phyloP scores from a whole-genome alignment of 1,140 invertebrate genomes.

The Bactericera cockerelli region DNA sequence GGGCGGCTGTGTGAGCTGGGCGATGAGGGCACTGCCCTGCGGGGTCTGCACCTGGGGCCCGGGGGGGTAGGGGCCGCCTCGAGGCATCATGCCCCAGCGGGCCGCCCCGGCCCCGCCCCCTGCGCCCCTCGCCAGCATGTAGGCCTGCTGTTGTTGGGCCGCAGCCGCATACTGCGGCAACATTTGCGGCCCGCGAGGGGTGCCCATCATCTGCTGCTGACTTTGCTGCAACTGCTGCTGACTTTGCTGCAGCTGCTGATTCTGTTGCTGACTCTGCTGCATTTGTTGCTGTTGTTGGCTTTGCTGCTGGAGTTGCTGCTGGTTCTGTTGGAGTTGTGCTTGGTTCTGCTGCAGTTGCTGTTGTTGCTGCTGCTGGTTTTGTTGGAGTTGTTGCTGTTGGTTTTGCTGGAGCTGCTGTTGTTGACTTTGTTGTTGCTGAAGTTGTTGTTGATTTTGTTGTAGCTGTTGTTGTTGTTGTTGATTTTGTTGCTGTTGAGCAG shows the following conservation, averaged over 20 bases:
- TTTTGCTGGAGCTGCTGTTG: not conserved
- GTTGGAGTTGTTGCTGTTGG: conserved; percentile 14
- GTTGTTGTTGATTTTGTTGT: conserved; percentile 14
- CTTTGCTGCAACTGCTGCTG: conserved; percentile 10
- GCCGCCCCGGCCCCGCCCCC: not conserved
- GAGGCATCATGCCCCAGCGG: not conserved
- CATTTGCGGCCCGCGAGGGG: conserved; percentile 49
- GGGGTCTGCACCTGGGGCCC: conserved; percentile 6
- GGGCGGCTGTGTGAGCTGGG: conserved; percentile 50
- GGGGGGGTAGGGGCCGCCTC: not conserved
- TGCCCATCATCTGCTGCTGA: conserved; percentile 28
- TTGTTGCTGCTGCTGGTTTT: conserved; percentile 19
- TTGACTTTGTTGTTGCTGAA: conserved; percentile 15
- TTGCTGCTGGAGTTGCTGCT: conserved; percentile 12
- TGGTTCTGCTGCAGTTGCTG: conserved; percentile 27
- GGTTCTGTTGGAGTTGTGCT: conserved; percentile 23
- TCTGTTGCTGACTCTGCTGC: not conserved
- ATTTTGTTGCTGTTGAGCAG: conserved; percentile 32
- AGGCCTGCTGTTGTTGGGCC: conserved; percentile 25
- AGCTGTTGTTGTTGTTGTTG: conserved; percentile 14
- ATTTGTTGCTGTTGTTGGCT: conserved; percentile 13
- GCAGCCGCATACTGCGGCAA: conserved; percentile 41
- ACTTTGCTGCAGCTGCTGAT: conserved; percentile 14
- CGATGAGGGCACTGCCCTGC: conserved; percentile 40
- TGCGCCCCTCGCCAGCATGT: not conserved